Base-by-base conservation (phyloP, 2,888 invertebrate genomes). In the Cephus pygmeus region DNA sequence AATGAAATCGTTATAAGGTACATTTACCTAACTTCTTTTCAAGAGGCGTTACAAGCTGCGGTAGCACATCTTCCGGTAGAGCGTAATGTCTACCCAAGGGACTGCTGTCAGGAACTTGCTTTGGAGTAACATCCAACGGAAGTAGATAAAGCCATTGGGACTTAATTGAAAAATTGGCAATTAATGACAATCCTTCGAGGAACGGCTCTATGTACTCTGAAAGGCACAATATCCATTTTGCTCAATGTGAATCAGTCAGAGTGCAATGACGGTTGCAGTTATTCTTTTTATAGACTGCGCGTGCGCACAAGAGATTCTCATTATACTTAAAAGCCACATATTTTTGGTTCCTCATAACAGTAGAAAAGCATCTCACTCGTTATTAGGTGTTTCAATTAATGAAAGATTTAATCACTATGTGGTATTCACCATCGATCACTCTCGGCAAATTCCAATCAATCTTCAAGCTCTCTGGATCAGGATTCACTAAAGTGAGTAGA, bases 61-160 rank as follows among this genome's bases (percentile, higher is more conserved):
- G 97, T 79, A 98, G 92, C 34, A 96, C 93, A 33, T 95, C 94
- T 85, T 95, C 94, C 9, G 94, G 92, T 35, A 97, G 92, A 0
- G 94, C 94, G 87, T 93, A 95, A 85, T 95, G 94, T 3, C 94
- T 93, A 0, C 93, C 93, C 31, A 93, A 88, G 74, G 90, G 88
- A 68, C 92, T 91, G 69, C 90, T 86, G 80, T 93, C 93, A 2
- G 87, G 85, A 12, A 96, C 94, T 91, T 94, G 94, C 85, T 93
- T 94, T 0, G 96, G 95, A 79, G 94, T 93, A 11, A 96, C 95
- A 79, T 96, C 96, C 77, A 98, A 93, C 75, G 96, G 95, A 6
- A 97, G 93, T 78, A 97, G 94, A 91, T 97, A 97, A 75, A 98
- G 93, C 95, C 97, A 96, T 91, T 98, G 98, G 0, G 98, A 97